Percentiles rank a stretch among this genome's conserved stretches.
phyloP scores from a whole-genome alignment of 37 sponge, comb jelly and placozoan species.

The Ianthella basta region DNA sequence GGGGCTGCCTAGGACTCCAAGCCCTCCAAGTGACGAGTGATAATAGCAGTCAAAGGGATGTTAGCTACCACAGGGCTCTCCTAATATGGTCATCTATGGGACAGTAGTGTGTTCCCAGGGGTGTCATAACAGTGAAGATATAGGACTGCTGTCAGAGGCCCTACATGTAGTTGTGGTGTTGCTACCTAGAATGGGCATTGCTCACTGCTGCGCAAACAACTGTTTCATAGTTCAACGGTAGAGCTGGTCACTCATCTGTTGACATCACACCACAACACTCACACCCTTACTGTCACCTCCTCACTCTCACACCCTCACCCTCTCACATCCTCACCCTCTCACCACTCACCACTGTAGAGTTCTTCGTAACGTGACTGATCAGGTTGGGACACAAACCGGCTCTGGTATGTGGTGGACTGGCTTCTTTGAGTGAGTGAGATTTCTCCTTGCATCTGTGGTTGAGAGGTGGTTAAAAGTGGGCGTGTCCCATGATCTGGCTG shows the following conservation, averaged over 20 bases:
- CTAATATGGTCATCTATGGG: no score
- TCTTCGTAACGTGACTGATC: neutral
- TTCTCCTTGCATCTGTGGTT: neutral
- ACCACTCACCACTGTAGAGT: constrained; percentile 12
- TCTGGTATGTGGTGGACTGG: constrained; percentile 8
- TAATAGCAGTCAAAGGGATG: no score
- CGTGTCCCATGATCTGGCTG: constrained; percentile 31
- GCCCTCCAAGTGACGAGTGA: no score
- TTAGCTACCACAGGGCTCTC: no score
- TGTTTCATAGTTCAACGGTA: no score
- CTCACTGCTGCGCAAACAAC: no score
- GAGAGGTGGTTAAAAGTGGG: constrained; percentile 4
- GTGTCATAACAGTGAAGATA: no score
- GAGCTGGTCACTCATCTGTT: no score
- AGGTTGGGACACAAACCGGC: neutral
- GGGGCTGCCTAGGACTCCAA: no score
- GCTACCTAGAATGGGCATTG: neutral
- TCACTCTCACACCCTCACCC: constrained; percentile 29
- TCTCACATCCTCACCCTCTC: constrained; percentile 16
- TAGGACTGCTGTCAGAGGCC: constrained; percentile 14
- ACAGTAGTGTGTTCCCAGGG: no score
- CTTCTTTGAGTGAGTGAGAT: neutral
- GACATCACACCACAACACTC: neutral
- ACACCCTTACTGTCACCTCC: neutral
- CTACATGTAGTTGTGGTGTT: neutral